Evolutionary conservation across 30 jellyfish, hydroid and myxozoan genomes (phyloP).

Genomic region (Pseudorhiza aurosa): DNA sequence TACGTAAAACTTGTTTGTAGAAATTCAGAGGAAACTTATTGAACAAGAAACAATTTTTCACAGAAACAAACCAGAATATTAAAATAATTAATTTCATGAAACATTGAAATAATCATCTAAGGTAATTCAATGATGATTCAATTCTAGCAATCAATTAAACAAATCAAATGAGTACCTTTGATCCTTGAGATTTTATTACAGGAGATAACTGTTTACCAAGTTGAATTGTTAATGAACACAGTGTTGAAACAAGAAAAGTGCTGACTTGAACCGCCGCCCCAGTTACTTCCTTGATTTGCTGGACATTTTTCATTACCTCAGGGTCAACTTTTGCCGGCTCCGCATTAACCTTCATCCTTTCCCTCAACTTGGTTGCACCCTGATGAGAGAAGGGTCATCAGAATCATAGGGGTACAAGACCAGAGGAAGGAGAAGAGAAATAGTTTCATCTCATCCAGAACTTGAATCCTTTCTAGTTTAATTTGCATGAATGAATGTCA

Average conservation of each 20-base stretch:
- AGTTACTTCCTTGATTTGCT: constrained; percentile 89
- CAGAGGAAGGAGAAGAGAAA: too few relatives aligned
- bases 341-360: constrained; percentile 69
- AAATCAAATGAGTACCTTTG: constrained; percentile 73
- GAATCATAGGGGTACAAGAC: neutral
- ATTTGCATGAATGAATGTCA: too few relatives aligned
- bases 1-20: too few relatives aligned
- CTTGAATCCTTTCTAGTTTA: too few relatives aligned
- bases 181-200: constrained; percentile 78
- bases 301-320: constrained; percentile 73
- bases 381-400: neutral
- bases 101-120: too few relatives aligned
- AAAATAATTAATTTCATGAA: too few relatives aligned
- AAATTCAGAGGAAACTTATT: too few relatives aligned
- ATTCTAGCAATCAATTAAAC: too few relatives aligned
- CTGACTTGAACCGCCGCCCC: constrained; percentile 97
- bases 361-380: constrained; percentile 93
- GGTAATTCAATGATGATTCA: too few relatives aligned
- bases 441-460: too few relatives aligned
- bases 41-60: too few relatives aligned
- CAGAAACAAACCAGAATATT: too few relatives aligned
- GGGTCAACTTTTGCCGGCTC: constrained; percentile 79
- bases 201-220: constrained; percentile 93
- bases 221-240: constrained; percentile 72
- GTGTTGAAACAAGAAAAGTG: constrained; percentile 72